Base-by-base conservation (phyloP, 2,113 vertebrate species). In the Vidua macroura region DNA sequence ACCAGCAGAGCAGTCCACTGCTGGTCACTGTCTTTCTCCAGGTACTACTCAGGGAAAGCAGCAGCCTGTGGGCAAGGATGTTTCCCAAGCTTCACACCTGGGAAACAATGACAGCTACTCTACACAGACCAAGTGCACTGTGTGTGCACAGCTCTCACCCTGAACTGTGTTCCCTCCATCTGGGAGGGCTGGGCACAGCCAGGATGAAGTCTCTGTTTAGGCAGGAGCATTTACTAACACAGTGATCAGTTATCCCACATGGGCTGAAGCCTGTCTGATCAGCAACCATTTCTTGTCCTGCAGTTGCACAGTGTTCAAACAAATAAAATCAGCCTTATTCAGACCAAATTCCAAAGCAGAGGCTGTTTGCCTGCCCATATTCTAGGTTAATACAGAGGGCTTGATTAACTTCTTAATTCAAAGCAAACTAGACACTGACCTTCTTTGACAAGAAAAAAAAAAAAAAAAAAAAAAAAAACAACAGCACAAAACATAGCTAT, bases 51-150 rank as follows among this genome's bases (percentile, higher is more conserved):
- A 24, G 46, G 35, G 56, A n/a, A 39, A 59, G n/a, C 48, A 72
- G 53, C 30, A 68, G 43, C 21, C 66, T 39, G 3, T 20, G 14
- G 23, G 33, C 23, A 27, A 28, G 30, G 55, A 55, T 31, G 62
- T 35, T 48, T 53, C 39, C n/a, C 53, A 76, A 25, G 24, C n/a
- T 30, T 17, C 11, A 13, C 30, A 33, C 31, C 41, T 35, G 8
- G 23, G 46, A 82, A 82, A 46, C 5, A 5, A 4, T 33, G 18
- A 48, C 53, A 82, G 13, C 27, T 27, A 19, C 49, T 41, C 14
- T 2, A 21, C 49, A 48, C 0, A 41, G 43, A 58, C 7, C 0
- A 1, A 31, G 31, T 15, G 60, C 41, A 41, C 15, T 2, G 22
- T 1, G 4, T 3, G 17, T 6, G 14, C 51, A 58, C 35, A 82